phyloP scores from a whole-genome alignment of 2,797 vertebrate species.

The Sebastes oblongus region DNA sequence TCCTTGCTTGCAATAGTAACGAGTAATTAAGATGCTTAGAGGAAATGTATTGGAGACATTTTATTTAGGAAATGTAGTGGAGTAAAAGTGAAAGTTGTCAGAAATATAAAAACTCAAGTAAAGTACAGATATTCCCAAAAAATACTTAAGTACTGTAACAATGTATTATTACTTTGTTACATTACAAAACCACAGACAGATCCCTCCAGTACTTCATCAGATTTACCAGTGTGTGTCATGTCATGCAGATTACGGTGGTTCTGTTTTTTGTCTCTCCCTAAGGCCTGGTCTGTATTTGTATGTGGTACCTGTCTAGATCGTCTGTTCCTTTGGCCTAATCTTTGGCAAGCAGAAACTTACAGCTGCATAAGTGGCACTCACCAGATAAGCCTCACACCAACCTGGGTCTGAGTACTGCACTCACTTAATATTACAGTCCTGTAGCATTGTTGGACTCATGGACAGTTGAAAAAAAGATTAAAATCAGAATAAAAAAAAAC shows the following conservation, averaged over 20 bases:
- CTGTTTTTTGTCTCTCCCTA: neutral
- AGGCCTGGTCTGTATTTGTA: neutral
- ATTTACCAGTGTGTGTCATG: neutral
- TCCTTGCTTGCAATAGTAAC: too few relatives aligned
- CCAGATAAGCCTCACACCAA: neutral
- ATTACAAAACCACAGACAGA: neutral
- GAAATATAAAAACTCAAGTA: too few relatives aligned
- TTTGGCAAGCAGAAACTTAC: neutral
- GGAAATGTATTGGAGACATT: too few relatives aligned
- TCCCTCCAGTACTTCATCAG: neutral
- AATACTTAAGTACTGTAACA: too few relatives aligned
- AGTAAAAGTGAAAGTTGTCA: too few relatives aligned
- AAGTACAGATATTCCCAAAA: too few relatives aligned
- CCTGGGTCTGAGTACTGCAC: neutral
- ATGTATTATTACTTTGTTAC: too few relatives aligned
- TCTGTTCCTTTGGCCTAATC: neutral
- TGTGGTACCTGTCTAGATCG: neutral
- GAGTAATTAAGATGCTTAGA: too few relatives aligned
- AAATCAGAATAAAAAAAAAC: neutral
- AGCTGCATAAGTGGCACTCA: neutral
- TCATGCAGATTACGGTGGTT: too few relatives aligned
- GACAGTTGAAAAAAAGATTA: too few relatives aligned
- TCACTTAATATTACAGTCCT: too few relatives aligned
- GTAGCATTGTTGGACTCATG: neutral
- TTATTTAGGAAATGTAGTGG: too few relatives aligned